Base-by-base conservation (phyloP, 1,140 invertebrate genomes). In the Tribolium castaneum region DNA sequence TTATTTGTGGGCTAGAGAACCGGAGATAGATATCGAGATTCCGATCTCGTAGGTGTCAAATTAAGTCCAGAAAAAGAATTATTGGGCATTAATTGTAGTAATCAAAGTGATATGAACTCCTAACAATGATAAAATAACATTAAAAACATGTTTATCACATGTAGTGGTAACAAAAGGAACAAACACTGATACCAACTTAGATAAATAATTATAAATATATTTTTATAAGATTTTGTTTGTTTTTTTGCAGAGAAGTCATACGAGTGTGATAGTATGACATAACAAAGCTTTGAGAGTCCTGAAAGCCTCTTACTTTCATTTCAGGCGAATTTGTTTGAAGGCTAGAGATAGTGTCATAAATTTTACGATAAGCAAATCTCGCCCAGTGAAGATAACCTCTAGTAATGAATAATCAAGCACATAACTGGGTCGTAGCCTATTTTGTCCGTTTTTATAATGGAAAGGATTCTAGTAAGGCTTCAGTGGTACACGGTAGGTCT, bases 71-170 rank as follows among this genome's bases (percentile, higher is more conserved):
- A 9, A 45, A 45, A n/a, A 45, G 39, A 45, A 45, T 10, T 45
- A 66, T 66, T 35, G 30, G 14, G 59, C 59, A 66, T 35, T 35
- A 66, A 35, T 66, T 66, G 45, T 66, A 13, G 14, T 35, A 59
- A 35, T 66, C 9, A 7, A 3, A 1, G 25, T 5, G 59, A n/a
- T 10, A 66, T 35, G 12, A 66, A 34, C 34, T 66, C 59, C 25
- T 66, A 34, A 66, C 59, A 66, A 30, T 30, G 59, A 66, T 66
- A 66, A 66, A 66, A 66, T 66, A 12, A 66, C 30, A 39, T 66
- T 66, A 73, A 73, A 72, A 73, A 73, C 71, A 73, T 73, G 71
- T 73, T 73, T 73, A 73, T 73, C 49, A 30, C 12, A 52, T 54
- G 19, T 51, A 35, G 71, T 73, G 50, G 71, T 73, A 30, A 73